Evolutionary conservation across 2,797 vertebrate species (phyloP), one percentile per base, ranked within the genome.

Genomic region (Platyrinchus mystaceus): DNA sequence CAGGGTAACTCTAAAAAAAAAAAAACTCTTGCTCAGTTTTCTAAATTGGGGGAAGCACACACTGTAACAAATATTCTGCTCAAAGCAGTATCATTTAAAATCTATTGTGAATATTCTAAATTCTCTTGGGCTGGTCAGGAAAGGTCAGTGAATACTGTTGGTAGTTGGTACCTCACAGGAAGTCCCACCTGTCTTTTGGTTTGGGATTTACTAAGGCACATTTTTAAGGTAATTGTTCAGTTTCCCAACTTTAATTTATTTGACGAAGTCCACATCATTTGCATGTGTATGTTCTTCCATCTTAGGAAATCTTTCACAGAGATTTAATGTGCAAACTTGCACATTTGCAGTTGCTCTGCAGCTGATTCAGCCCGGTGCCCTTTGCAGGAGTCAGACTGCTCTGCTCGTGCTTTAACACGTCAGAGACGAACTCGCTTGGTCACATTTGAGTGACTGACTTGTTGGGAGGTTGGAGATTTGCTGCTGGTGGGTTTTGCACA

Each of bases 401-500:
- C 74, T 68, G 3, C 64, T 63, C 13, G 3, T 50, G 49, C 41
- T 39, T 43, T 12, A 2, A 21, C 63, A 30, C 19, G 5, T 63
- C 56, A 63, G 34, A 32, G 75, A 2, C 26, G 10, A 87, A 47
- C 88, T 77, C 58, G 70, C 28, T 43, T 69, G 69, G 82, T 84
- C 73, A 64, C 75, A 8, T 90, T 78, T 89, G 60, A 81, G 24
- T 58, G 63, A 68, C 47, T 3, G 67, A 93, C 56, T 28, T 76
- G 53, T 4, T 81, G 67, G 56, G 70, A 87, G 62, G 53, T 60
- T 56, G 71, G 39, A 73, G 69, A 53, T 93, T 75, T 87, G 75
- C 82, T 96, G 82, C 67, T 90, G 58, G 53, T 94, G 84, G 79
- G 50, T 47, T 92, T 74, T 91, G 68, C 52, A 20, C 83, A 77